A percentile compares a stretch with the other conserved stretches of the same genome.
These are phyloP conservation scores for Coremacera marginata DNA, from an alignment of 2,888 invertebrate species.

Conservation along the genomic window DNA sequence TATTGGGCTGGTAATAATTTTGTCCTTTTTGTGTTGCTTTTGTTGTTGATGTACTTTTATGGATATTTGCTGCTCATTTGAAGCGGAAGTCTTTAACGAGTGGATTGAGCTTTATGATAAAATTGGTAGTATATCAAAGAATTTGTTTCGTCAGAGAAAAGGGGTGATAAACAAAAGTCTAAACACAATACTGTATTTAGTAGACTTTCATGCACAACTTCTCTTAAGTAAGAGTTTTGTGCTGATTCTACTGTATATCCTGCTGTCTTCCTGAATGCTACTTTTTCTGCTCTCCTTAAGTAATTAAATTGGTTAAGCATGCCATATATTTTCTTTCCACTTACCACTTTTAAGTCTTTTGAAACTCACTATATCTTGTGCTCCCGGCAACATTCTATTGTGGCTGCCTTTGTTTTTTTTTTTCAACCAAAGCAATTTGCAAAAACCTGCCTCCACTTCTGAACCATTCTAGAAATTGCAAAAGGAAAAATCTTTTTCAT, in stretches of 20 bases:
- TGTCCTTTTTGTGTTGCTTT: slow-evolving; percentile 28
- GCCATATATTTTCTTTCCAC: background rate
- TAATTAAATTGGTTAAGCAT: background rate
- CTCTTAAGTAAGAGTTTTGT: too few species aligned
- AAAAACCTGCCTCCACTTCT: slow-evolving; percentile 47
- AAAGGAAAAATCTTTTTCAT: background rate
- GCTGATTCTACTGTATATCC: too few species aligned
- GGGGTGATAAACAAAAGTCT: background rate
- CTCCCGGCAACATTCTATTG: background rate
- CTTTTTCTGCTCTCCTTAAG: background rate
- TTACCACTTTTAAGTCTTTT: background rate
- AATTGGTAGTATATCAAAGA: background rate
- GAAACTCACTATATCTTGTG: background rate
- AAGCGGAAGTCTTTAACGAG: slow-evolving; percentile 63
- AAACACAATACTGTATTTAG: background rate
- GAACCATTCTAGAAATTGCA: background rate
- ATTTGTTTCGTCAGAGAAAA: background rate
- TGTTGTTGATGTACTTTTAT: slow-evolving; percentile 40
- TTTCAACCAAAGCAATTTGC: slow-evolving; percentile 58
- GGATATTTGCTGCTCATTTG: slow-evolving; percentile 29
- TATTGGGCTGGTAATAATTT: slow-evolving; percentile 5
- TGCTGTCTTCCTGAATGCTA: background rate
- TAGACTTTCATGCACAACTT: background rate
- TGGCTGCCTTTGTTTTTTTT: background rate
- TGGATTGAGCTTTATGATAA: slow-evolving; percentile 21